A percentile compares a stretch with the other conserved stretches of the same genome.
Conservation (phyloP, 2,113 vertebrate species). For the Emberiza fucata region DNA sequence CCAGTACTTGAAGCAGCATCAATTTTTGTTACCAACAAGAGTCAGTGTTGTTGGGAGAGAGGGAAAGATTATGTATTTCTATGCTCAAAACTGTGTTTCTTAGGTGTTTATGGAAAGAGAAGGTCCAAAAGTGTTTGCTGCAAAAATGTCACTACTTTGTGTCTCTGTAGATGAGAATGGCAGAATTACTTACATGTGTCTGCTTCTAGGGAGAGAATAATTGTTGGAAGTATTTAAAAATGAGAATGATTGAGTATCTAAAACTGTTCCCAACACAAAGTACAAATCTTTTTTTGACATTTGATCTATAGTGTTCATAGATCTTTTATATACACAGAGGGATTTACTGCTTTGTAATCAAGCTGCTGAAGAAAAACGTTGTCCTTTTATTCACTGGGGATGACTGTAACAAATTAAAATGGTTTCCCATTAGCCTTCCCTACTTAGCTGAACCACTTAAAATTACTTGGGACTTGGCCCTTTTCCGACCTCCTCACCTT, state of each 20-base stretch:
- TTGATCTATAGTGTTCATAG: slow-evolving; percentile 40
- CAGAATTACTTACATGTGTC: not conserved
- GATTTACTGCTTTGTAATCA: slow-evolving; percentile 71
- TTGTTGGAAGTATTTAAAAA: not conserved
- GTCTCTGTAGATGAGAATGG: not conserved
- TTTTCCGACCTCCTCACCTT: slow-evolving; percentile 64
- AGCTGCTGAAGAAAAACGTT: slow-evolving; percentile 58
- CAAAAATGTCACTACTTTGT: not conserved
- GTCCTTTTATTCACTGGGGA: slow-evolving; percentile 66
- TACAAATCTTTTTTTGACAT: slow-evolving; percentile 32
- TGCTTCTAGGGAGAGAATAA: not conserved
- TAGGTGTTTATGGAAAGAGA: not conserved
- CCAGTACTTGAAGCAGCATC: not conserved
- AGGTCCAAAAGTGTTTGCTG: not conserved
- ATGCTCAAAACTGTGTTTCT: not conserved
- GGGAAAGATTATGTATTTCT: not conserved
- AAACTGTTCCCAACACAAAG: not conserved
- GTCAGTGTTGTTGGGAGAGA: not conserved
- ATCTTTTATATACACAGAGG: slow-evolving; percentile 61
- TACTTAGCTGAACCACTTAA: slow-evolving; percentile 66
- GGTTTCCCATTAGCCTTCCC: slow-evolving; percentile 54
- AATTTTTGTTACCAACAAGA: not conserved
- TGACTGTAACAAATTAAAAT: slow-evolving; percentile 71
- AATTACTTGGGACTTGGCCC: slow-evolving; percentile 68
- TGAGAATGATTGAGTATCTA: not conserved